A percentile compares a stretch with the other conserved stretches of the same genome.
phyloP scores from a whole-genome alignment of 2,888 invertebrate genomes.

The Anthophora plumipes region DNA sequence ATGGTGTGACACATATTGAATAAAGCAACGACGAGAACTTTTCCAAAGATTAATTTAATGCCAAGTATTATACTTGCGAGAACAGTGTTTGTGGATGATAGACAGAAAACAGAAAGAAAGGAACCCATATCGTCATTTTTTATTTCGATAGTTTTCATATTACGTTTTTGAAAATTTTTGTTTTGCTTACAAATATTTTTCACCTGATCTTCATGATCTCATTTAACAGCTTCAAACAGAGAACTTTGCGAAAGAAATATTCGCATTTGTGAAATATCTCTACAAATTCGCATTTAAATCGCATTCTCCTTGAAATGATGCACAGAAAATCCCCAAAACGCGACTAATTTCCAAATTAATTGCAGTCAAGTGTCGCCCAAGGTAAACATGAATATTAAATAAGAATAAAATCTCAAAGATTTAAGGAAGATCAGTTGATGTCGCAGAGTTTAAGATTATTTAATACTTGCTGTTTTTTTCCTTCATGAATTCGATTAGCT shows the following conservation, averaged over 20 bases:
- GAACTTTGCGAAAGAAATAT: too few species aligned
- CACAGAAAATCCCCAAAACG: slow-evolving; percentile 12
- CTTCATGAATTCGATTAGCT: background rate
- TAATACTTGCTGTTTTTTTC: background rate
- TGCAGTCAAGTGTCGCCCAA: slow-evolving; percentile 32
- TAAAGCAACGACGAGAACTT: slow-evolving; percentile 35
- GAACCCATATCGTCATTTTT: too few species aligned
- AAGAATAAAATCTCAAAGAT: slow-evolving; percentile 55
- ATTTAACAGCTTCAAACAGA: too few species aligned
- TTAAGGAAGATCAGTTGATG: slow-evolving; percentile 21
- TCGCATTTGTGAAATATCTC: too few species aligned
- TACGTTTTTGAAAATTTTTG: too few species aligned
- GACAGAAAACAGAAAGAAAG: slow-evolving; percentile 27
- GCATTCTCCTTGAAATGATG: background rate
- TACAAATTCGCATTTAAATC: too few species aligned
- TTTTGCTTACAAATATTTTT: too few species aligned
- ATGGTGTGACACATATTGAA: slow-evolving; percentile 40
- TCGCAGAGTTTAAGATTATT: background rate
- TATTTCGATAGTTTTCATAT: background rate
- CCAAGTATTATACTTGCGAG: background rate
- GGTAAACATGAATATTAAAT: slow-evolving; percentile 57
- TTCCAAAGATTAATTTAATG: slow-evolving; percentile 23
- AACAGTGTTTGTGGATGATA: slow-evolving; percentile 24
- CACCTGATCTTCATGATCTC: too few species aligned
- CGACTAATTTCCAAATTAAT: slow-evolving; percentile 27